phyloP scores from a whole-genome alignment of 2,797 vertebrate genomes.

The Liasis olivaceus region DNA sequence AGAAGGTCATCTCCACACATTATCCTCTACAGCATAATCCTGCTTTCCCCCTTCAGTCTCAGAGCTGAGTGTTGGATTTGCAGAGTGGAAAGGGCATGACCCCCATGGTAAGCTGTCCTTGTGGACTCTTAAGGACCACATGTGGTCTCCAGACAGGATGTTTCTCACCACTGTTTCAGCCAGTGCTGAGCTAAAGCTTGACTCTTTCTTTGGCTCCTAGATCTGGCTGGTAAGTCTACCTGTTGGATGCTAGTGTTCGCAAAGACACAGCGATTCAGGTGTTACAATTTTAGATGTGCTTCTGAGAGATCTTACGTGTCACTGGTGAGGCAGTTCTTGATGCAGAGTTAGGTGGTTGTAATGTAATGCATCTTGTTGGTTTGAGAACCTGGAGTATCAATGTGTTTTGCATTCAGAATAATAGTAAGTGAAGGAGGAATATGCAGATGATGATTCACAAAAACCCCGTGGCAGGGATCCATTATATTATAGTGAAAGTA shows the following conservation, averaged over 20 bases:
- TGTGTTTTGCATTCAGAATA: conserved; percentile 44
- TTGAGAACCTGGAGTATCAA: not conserved
- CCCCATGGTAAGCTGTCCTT: not conserved
- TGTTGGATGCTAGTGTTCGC: not conserved
- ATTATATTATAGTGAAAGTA: conserved; percentile 56
- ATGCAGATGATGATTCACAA: conserved; percentile 44
- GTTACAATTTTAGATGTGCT: not conserved
- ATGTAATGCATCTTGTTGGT: not conserved
- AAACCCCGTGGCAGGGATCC: conserved; percentile 30
- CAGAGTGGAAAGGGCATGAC: not conserved
- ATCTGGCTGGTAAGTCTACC: not conserved
- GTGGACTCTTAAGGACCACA: not conserved
- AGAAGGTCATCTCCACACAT: not conserved
- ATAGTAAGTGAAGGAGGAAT: conserved; percentile 50
- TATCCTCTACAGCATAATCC: not conserved
- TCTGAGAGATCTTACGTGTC: not conserved
- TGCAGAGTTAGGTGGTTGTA: not conserved
- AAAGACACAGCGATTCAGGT: not conserved
- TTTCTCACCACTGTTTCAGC: not conserved
- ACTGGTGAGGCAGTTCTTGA: not conserved
- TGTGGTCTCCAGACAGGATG: not conserved
- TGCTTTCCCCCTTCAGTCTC: not conserved
- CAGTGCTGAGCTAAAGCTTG: not conserved
- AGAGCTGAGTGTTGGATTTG: not conserved
- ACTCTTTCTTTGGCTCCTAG: not conserved